These are phyloP conservation scores for Microcebus murinus DNA, from an alignment of 2,113 vertebrate genomes.

Conservation along the genomic window DNA sequence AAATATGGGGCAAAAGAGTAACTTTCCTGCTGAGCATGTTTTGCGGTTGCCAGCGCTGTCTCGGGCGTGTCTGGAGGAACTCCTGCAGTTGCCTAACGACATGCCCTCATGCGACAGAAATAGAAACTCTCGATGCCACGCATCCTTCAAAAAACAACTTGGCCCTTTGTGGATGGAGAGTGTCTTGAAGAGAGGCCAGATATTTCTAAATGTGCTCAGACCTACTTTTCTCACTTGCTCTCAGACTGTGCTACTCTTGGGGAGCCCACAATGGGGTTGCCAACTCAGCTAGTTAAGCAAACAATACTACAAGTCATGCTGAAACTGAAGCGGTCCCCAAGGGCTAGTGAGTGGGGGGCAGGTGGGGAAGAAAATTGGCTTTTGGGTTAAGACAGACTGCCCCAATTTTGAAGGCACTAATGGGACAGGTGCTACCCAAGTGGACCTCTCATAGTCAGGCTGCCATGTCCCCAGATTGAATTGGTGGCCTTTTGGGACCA, in stretches of 20 bases:
- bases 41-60: neutral
- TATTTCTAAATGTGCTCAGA: neutral
- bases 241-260: neutral
- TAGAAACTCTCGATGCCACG: fast-evolving
- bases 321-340: neutral
- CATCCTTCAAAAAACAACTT: neutral
- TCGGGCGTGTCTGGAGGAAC: neutral
- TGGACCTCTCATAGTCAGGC: neutral
- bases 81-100: neutral
- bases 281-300: neutral
- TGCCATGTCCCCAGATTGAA: no score
- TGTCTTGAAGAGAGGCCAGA: neutral
- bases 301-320: neutral
- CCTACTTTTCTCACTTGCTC: neutral
- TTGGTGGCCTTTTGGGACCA: neutral
- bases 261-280: neutral
- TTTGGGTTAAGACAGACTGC: neutral
- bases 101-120: neutral
- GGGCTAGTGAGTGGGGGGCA: neutral
- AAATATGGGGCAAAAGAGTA: neutral
- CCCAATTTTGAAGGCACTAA: neutral
- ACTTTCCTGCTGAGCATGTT: neutral
- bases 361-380: neutral
- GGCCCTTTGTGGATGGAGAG: neutral
- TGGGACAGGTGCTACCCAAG: neutral